phyloP scores from a whole-genome alignment of 2,888 invertebrate genomes.

The Blomia tropicalis region DNA sequence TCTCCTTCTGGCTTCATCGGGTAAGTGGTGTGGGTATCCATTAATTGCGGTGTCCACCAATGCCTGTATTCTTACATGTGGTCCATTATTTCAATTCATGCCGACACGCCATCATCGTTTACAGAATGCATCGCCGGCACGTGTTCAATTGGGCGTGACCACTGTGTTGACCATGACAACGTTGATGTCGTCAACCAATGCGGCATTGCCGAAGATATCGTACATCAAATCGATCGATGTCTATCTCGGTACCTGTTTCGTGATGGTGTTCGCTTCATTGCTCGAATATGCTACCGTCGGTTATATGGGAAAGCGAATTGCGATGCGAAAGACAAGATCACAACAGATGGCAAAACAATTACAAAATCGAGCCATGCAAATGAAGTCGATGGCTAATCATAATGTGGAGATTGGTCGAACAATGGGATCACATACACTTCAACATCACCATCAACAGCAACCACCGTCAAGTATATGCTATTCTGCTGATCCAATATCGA shows the following conservation, averaged over 20 bases:
- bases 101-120: too few relatives aligned
- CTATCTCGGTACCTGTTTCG: conserved; percentile 36
- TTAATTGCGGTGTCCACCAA: too few relatives aligned
- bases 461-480: conserved; percentile 1
- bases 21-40: not conserved
- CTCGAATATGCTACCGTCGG: conserved; percentile 35
- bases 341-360: conserved; percentile 29
- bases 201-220: conserved; percentile 39
- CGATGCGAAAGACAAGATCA: conserved; percentile 30
- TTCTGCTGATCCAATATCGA: conserved; percentile 9
- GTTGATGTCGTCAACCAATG: conserved; percentile 32
- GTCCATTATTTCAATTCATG: too few relatives aligned
- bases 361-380: conserved; percentile 26
- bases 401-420: not conserved
- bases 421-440: not conserved
- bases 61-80: too few relatives aligned
- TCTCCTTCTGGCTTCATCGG: conserved; percentile 32
- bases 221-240: conserved; percentile 38
- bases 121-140: conserved; percentile 31
- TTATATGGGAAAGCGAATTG: conserved; percentile 31
- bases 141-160: conserved; percentile 32
- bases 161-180: conserved; percentile 36
- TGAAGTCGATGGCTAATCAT: not conserved
- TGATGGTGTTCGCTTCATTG: conserved; percentile 39
- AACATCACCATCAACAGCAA: not conserved